Evolutionary conservation across 1,140 invertebrate species (phyloP).

Genomic region (Drosophila equinoxialis): DNA sequence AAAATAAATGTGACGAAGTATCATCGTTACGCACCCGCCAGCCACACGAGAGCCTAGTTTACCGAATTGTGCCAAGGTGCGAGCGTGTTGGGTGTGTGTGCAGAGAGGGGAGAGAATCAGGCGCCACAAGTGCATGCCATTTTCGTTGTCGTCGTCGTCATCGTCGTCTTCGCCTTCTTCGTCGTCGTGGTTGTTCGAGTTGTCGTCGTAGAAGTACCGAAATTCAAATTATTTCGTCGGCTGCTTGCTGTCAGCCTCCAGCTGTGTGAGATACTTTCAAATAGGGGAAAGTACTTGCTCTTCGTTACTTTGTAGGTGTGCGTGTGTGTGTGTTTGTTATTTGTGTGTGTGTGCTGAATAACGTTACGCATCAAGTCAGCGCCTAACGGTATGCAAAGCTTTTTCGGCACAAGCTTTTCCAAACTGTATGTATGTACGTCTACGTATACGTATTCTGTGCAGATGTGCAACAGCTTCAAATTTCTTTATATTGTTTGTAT

Average conservation of each 20-base stretch:
- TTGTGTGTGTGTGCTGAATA: slow-evolving; percentile 22
- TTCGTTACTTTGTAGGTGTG: too few species aligned
- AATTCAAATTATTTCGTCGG: slow-evolving; percentile 40
- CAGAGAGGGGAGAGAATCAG: slow-evolving; percentile 3
- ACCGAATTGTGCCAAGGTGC: slow-evolving; percentile 37
- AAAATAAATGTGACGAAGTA: slow-evolving; percentile 1
- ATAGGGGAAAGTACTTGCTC: slow-evolving; percentile 5
- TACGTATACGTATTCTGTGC: slow-evolving; percentile 4
- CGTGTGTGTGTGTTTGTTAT: background rate
- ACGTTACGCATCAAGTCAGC: slow-evolving; percentile 4
- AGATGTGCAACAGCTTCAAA: slow-evolving; percentile 43
- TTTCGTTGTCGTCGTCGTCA: slow-evolving; percentile 11
- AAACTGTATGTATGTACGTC: too few species aligned
- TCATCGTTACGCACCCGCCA: background rate
- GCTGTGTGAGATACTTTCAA: slow-evolving; percentile 3
- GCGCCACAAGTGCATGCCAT: slow-evolving; percentile 69
- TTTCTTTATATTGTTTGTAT: slow-evolving; percentile 21
- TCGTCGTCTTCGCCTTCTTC: background rate
- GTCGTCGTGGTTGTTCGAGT: background rate
- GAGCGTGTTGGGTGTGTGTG: background rate
- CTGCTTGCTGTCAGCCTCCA: slow-evolving; percentile 11
- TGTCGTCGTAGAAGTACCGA: slow-evolving; percentile 16
- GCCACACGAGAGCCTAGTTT: slow-evolving; percentile 1
- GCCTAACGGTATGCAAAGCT: slow-evolving; percentile 50
- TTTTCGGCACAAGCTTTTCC: slow-evolving; percentile 35